phyloP scores from a whole-genome alignment of 2,888 invertebrate species.

The Cephus nigrinus region DNA sequence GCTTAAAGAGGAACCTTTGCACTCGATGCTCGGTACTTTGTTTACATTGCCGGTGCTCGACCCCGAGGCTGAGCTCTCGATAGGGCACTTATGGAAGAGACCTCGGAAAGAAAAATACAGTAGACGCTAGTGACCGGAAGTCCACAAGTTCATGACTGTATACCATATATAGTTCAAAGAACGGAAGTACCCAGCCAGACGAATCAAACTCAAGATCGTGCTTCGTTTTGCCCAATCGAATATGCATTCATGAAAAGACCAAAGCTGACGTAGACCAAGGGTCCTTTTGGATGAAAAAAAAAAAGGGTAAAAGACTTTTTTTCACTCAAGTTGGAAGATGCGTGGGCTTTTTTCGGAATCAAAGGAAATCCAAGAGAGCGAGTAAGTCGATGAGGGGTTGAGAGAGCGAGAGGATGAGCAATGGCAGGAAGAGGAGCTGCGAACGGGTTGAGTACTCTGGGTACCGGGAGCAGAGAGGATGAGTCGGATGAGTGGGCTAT shows the following conservation, averaged over 20 bases:
- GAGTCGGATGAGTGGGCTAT: not conserved
- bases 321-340: not conserved
- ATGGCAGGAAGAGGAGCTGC: not conserved
- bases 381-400: not conserved
- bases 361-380: not conserved
- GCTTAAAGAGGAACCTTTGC: not conserved
- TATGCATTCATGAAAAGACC: not conserved
- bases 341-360: not conserved
- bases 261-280: not conserved
- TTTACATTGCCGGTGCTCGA: conserved; percentile 15
- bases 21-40: not conserved
- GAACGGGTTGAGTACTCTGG: not conserved
- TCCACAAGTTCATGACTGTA: not conserved
- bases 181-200: not conserved
- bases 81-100: conserved; percentile 13
- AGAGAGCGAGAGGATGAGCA: not conserved
- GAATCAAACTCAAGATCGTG: not conserved
- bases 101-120: not conserved
- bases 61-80: conserved; percentile 12
- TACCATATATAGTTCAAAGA: not conserved
- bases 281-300: not conserved
- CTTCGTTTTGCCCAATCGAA: not conserved
- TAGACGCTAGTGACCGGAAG: not conserved
- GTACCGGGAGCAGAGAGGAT: not conserved
- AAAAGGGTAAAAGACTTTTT: not conserved